phyloP scores from a whole-genome alignment of 2,113 vertebrate species.

The Salvelinus alpinus region DNA sequence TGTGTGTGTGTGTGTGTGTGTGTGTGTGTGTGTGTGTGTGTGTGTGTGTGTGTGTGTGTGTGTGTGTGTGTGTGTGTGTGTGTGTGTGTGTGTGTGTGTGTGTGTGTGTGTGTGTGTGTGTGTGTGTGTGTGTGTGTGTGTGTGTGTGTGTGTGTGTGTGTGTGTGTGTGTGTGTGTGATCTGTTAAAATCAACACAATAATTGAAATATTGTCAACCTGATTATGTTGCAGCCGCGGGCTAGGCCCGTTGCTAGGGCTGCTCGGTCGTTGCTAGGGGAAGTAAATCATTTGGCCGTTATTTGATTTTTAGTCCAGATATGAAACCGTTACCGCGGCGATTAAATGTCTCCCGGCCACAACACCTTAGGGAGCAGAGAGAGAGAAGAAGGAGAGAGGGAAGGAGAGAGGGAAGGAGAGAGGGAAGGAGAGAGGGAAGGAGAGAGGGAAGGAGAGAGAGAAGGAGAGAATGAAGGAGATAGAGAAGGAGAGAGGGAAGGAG shows the following conservation, averaged over 20 bases:
- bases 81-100: no score
- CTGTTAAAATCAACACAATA: conserved; percentile 98
- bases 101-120: no score
- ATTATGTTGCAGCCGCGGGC: conserved; percentile 98
- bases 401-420: conserved; percentile 44
- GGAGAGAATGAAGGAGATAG: conserved; percentile 28
- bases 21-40: no score
- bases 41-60: no score
- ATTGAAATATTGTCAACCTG: conserved; percentile 99
- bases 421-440: conserved; percentile 51
- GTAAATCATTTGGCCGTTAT: conserved; percentile 99
- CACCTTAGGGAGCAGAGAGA: conserved; percentile 88
- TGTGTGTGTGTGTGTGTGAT: no score
- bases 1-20: no score
- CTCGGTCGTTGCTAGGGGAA: conserved; percentile 99
- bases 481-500: conserved; percentile 73
- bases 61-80: no score
- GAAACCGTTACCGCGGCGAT: conserved; percentile 99
- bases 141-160: no score
- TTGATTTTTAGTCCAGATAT: conserved; percentile 99
- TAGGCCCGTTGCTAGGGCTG: conserved; percentile 99
- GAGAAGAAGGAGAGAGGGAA: conserved; percentile 26
- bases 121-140: no score
- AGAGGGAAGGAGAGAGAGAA: conserved; percentile 33
- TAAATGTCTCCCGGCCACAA: conserved; percentile 99